phyloP scores from a whole-genome alignment of 2,113 vertebrate species.

The Ancistrus triradiatus region DNA sequence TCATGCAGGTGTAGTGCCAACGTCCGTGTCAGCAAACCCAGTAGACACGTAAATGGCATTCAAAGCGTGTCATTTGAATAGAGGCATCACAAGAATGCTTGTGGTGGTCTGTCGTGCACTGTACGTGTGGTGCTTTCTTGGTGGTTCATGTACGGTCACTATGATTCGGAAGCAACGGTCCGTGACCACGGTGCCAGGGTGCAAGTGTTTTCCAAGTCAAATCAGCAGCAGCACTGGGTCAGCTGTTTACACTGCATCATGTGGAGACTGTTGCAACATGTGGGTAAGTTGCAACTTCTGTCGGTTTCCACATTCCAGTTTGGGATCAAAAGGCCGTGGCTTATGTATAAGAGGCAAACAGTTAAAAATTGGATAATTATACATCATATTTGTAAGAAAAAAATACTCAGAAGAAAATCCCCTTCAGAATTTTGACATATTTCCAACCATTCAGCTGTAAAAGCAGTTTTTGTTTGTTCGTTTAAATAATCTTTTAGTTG shows the following conservation, averaged over 20 bases:
- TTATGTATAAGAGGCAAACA: neutral
- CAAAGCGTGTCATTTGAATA: conserved; percentile 45
- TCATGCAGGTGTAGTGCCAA: conserved; percentile 38
- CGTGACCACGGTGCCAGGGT: conserved; percentile 72
- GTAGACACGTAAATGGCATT: conserved; percentile 44
- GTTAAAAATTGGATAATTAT: neutral
- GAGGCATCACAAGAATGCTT: conserved; percentile 28
- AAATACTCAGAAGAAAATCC: neutral
- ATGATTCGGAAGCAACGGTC: conserved; percentile 72
- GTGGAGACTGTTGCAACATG: conserved; percentile 51
- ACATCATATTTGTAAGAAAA: conserved; percentile 1
- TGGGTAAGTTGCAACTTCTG: conserved; percentile 28
- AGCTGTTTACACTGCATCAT: conserved; percentile 64
- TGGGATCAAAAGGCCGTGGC: neutral
- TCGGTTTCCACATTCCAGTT: conserved; percentile 7
- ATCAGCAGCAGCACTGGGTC: conserved; percentile 59
- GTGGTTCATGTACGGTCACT: conserved; percentile 66
- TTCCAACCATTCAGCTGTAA: neutral
- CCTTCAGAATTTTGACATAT: neutral
- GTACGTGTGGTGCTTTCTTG: conserved; percentile 54
- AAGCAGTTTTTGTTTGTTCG: neutral
- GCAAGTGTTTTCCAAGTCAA: conserved; percentile 75
- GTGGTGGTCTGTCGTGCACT: conserved; percentile 19
- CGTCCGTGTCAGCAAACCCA: conserved; percentile 35
- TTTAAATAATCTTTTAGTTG: neutral